phyloP scores from a whole-genome alignment of 2,888 invertebrate species.

The Lochmaea crataegi region DNA sequence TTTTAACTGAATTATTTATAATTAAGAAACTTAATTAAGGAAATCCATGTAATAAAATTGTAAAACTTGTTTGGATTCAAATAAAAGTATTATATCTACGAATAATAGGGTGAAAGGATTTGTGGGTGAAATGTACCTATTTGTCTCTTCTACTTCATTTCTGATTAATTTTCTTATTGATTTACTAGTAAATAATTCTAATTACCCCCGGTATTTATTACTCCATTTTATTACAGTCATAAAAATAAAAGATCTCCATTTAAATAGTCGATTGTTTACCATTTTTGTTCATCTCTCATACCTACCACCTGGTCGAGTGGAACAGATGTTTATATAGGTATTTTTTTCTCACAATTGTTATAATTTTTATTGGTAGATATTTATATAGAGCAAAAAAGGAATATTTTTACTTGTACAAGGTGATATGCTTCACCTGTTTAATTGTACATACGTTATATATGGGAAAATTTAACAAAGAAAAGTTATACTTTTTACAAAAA shows the following conservation, averaged over 20 bases:
- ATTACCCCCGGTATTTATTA: background rate
- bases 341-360: conserved; percentile 11
- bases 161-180: background rate
- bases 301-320: conserved; percentile 12
- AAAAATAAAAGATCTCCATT: conserved; percentile 18
- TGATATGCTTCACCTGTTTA: too few species aligned
- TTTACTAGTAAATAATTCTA: background rate
- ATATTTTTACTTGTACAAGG: too few species aligned
- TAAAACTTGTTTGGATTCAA: too few species aligned
- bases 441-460: too few species aligned
- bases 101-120: background rate
- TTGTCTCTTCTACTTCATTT: too few species aligned
- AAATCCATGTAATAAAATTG: too few species aligned
- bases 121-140: too few species aligned
- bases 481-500: too few species aligned
- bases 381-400: conserved; percentile 1
- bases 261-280: conserved; percentile 15
- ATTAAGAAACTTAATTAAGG: too few species aligned
- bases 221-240: conserved; percentile 11
- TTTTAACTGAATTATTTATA: too few species aligned
- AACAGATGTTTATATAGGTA: conserved; percentile 17
- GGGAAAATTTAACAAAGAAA: too few species aligned
- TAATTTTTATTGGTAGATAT: conserved; percentile 15
- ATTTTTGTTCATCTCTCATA: conserved; percentile 2
- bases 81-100: background rate